These are phyloP conservation scores for Hybos culiciformis DNA, from an alignment of 2,888 invertebrate genomes.

Conservation along the genomic window DNA sequence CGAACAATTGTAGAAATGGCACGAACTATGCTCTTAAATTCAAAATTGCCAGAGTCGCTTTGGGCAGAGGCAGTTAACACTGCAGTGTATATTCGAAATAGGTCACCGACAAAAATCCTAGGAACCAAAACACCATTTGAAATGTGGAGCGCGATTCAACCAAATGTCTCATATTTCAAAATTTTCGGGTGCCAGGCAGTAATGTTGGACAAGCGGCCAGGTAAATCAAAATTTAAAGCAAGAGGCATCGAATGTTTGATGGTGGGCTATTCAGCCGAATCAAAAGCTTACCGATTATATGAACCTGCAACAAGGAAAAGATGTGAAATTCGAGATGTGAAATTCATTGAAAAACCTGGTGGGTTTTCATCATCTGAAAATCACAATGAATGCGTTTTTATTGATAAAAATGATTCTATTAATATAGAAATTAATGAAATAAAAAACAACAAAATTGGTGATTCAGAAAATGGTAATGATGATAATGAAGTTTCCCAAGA, in stretches of 20 bases:
- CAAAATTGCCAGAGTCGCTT: constrained; percentile 16
- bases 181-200: constrained; percentile 26
- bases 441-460: neutral
- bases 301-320: constrained; percentile 6
- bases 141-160: constrained; percentile 20
- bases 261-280: constrained; percentile 22
- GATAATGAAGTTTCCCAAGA: neutral
- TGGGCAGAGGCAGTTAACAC: constrained; percentile 30
- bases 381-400: too few relatives aligned
- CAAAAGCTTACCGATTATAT: constrained; percentile 19
- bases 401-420: too few relatives aligned
- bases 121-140: constrained; percentile 21
- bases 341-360: neutral
- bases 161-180: constrained; percentile 9
- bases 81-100: constrained; percentile 17
- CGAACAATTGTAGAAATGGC: constrained; percentile 17
- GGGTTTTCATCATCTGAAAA: too few relatives aligned
- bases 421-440: too few relatives aligned
- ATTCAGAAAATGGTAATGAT: neutral
- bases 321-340: constrained; percentile 9
- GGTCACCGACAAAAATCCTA: constrained; percentile 6
- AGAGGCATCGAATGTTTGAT: constrained; percentile 17
- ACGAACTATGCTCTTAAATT: constrained; percentile 17
- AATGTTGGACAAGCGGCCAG: constrained; percentile 23
- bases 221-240: constrained; percentile 20